Base-by-base conservation (phyloP, 1,140 invertebrate species). In the Cephus cinctus region DNA sequence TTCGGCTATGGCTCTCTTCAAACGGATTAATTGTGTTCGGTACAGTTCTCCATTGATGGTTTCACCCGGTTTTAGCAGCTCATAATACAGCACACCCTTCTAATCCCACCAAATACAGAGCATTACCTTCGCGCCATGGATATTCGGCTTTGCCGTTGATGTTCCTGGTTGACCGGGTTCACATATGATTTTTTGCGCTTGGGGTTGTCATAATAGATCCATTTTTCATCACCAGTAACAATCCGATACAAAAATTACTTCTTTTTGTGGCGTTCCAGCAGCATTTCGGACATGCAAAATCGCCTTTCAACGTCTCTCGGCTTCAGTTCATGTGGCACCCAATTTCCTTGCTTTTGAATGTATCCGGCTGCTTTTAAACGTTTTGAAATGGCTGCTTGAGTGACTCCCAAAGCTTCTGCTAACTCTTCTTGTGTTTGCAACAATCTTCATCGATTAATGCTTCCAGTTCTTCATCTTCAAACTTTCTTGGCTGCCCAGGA, bases 271-370 rank as follows among this genome's bases (percentile, higher is more conserved):
- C 14, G 38, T n/a, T 35, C 19, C 31, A 57, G 36, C 54, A 53
- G 38, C 27, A 50, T 40, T 56, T 56, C 47, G 39, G 43, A 56
- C 22, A 41, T 49, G 40, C 11, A 42, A 30, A 55, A 53, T 43
- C 48, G 51, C 6, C 49, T 45, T 55, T 60, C 43, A 43, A 47
- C 19, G 31, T 54, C 46, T 47, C 50, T 57, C 45, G 44, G 52
- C 32, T 59, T 61, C 45, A 67, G 43, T 35, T 63, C 62, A 43
- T 60, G 53, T 31, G 56, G 48, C 2, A 63, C 48, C 51, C 56
- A 65, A 54, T 57, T 59, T 53, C 52, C 59, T 45, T 43, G 5
- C 52, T 63, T 65, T 23, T 58, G 63, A 36, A 67, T 59, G 50
- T 55, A 57, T 50, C 56, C 56, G 32, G 56, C 43, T 6, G 50